These are phyloP conservation scores for Psilanteris sp. DNA, from an alignment of 1,140 invertebrate genomes.

Conservation along the genomic window DNA sequence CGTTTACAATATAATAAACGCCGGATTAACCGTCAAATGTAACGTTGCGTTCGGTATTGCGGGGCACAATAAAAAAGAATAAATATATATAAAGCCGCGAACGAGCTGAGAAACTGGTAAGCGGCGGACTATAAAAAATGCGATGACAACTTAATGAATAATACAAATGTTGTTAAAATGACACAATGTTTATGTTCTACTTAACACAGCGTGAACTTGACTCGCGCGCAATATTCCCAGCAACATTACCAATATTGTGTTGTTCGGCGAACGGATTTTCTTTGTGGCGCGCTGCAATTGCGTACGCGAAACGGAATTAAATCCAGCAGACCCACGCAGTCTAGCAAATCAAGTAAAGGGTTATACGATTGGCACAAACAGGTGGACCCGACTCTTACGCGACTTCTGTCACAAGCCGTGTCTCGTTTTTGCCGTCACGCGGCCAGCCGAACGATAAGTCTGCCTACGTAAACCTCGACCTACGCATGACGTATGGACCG, in stretches of 20 bases:
- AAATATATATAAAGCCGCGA: too few species aligned
- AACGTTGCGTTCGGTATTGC: too few species aligned
- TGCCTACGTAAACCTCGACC: constrained; percentile 40
- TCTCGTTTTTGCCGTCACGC: constrained; percentile 44
- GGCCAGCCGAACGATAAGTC: constrained; percentile 28
- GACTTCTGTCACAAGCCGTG: constrained; percentile 44
- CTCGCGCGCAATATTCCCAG: constrained; percentile 24
- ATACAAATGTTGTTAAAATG: not conserved
- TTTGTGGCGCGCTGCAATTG: constrained; percentile 27
- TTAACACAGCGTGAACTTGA: constrained; percentile 23
- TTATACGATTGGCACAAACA: constrained; percentile 47
- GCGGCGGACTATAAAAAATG: too few species aligned
- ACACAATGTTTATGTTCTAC: constrained; percentile 11
- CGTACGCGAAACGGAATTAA: constrained; percentile 14
- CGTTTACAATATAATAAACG: too few species aligned
- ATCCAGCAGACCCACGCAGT: constrained; percentile 42
- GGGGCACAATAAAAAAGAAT: too few species aligned
- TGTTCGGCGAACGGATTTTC: constrained; percentile 36
- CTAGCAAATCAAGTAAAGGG: constrained; percentile 42
- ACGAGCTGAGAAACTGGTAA: too few species aligned
- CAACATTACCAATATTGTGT: constrained; percentile 22
- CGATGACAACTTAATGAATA: not conserved
- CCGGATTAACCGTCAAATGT: too few species aligned
- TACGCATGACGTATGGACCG: constrained; percentile 30
- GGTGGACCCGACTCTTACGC: constrained; percentile 50